phyloP scores from a whole-genome alignment of 1,140 invertebrate species.

The Pissodes strobi region DNA sequence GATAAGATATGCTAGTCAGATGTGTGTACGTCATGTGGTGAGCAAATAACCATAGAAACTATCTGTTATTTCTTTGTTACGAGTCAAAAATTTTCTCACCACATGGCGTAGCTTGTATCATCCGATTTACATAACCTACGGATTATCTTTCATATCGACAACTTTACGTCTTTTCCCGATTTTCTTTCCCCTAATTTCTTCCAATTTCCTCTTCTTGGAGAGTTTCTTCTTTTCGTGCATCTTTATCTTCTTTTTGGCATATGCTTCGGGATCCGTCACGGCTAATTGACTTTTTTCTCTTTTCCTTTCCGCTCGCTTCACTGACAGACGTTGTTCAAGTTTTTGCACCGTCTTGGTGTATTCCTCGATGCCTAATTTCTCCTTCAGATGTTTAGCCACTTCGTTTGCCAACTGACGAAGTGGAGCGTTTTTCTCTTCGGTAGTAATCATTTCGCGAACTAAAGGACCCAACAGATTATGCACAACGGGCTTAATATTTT shows the following conservation, averaged over 20 bases:
- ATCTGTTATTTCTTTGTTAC: too few relatives aligned
- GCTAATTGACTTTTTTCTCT: conserved; percentile 67
- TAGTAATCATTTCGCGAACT: conserved; percentile 68
- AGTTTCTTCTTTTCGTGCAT: conserved; percentile 77
- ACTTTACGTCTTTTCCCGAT: conserved; percentile 46
- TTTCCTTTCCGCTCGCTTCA: conserved; percentile 69
- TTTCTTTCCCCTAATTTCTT: conserved; percentile 57
- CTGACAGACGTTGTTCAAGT: conserved; percentile 63
- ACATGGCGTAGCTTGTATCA: too few relatives aligned
- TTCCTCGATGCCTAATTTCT: conserved; percentile 65
- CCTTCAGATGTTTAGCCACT: conserved; percentile 68
- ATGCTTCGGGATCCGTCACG: conserved; percentile 75
- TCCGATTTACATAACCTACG: conserved; percentile 41
- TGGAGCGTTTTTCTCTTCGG: conserved; percentile 61
- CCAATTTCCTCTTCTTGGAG: conserved; percentile 71
- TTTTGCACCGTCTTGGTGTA: conserved; percentile 65
- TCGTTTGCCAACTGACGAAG: conserved; percentile 67
- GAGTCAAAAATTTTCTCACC: too few relatives aligned
- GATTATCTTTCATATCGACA: conserved; percentile 44
- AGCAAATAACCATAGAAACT: too few relatives aligned
- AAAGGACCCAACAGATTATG: conserved; percentile 67
- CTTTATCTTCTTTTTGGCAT: conserved; percentile 76
- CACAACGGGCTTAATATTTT: conserved; percentile 60
- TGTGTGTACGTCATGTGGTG: too few relatives aligned
- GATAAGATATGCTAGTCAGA: too few relatives aligned